Base-by-base conservation (phyloP, 2,888 invertebrate species). In the Teleiodes luculella region DNA sequence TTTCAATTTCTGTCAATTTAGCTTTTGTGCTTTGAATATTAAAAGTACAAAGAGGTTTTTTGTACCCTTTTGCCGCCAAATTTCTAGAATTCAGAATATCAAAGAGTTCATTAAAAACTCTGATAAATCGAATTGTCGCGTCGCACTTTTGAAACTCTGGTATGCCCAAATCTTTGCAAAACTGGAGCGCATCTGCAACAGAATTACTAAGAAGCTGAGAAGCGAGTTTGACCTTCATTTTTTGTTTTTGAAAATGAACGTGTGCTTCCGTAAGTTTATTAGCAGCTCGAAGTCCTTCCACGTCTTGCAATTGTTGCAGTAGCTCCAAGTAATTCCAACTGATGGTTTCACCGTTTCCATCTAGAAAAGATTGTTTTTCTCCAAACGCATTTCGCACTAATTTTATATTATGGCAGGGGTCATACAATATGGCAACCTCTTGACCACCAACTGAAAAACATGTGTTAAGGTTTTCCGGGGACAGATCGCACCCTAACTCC, bases 321-420 rank as follows among this genome's bases (percentile, higher is more conserved):
- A 2, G n/a, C 7, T 31, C 16, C 7, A 46, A 1, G 14, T 46
- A 46, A 8, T 14, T 5, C 8, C 8, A 46, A 2, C 13, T 28
- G 4, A 46, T 46, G n/a, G n/a, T 31, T 11, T 14, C 2, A n/a
- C 46, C 46, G n/a, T 46, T n/a, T 14, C 13, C n/a, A 14, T 46
- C 46, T 20, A 28, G 8, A 3, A 46, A 31, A 31, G 30, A n/a
- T 13, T 7, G 2, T 11, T 31, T 11, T 28, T 46, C 46, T 7
- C 46, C 46, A 3, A 46, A 20, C 3, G 31, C 13, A 31, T 46
- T 46, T 30, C 46, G n/a, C 5, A 46, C 8, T 14, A 46, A 14
- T 46, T 46, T 46, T 6, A 46, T 46, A n/a, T 8, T 28, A n/a
- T 45, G 45, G 28, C 45, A 45, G 10, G 45, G 45, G n/a, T 45